Evolutionary conservation across 2,888 invertebrate species (phyloP).

Genomic region (Epinotia nisella): DNA sequence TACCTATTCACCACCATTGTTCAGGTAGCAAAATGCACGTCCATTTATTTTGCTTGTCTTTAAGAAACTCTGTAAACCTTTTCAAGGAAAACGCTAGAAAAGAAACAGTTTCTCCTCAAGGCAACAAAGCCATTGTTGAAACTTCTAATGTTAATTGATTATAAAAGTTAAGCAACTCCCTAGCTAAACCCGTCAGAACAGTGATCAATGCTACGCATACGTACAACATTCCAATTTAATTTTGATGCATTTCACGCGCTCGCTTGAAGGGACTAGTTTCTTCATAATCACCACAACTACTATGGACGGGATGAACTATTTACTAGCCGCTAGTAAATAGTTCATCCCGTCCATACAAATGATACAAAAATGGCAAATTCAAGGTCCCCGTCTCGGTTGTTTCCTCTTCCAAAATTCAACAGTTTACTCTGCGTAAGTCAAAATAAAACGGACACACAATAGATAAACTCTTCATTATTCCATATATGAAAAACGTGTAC

Average conservation of each 20-base stretch:
- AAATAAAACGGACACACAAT: too few relatives aligned
- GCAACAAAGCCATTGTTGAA: conserved; percentile 26
- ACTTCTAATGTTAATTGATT: conserved; percentile 24
- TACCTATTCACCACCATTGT: neutral
- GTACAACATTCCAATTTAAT: neutral
- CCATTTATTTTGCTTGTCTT: neutral
- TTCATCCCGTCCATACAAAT: too few relatives aligned
- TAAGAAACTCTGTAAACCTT: neutral
- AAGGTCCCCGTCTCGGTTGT: too few relatives aligned
- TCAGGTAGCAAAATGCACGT: neutral
- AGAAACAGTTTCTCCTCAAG: neutral
- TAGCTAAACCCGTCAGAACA: neutral
- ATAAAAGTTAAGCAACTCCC: conserved; percentile 20
- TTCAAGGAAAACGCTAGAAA: conserved; percentile 9
- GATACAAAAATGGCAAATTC: too few relatives aligned
- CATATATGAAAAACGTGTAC: too few relatives aligned
- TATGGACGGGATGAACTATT: too few relatives aligned
- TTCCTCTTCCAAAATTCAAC: too few relatives aligned
- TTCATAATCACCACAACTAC: too few relatives aligned
- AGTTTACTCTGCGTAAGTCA: too few relatives aligned
- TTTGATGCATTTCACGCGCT: neutral
- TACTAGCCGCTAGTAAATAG: too few relatives aligned
- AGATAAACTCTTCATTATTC: too few relatives aligned
- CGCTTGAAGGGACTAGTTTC: too few relatives aligned
- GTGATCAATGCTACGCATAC: neutral